Percentiles rank a stretch among this genome's conserved stretches.
These are phyloP conservation scores for Odontomyia ornata DNA, from an alignment of 2,888 invertebrate genomes.

Conservation along the genomic window DNA sequence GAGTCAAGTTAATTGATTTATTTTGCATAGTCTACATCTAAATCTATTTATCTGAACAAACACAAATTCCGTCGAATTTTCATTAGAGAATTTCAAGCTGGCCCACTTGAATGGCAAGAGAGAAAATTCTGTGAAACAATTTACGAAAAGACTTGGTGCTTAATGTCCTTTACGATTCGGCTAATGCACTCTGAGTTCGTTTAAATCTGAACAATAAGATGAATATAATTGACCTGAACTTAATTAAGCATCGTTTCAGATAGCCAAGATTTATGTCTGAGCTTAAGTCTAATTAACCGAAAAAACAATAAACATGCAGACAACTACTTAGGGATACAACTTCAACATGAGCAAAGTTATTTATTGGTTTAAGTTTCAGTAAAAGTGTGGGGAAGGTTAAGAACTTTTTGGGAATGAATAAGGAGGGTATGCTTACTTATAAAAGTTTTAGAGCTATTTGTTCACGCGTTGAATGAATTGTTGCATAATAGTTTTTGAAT, in stretches of 20 bases:
- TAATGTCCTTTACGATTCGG: too few relatives aligned
- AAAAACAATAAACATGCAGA: slow-evolving; percentile 12
- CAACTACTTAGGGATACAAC: background rate
- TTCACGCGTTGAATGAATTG: too few relatives aligned
- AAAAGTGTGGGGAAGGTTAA: too few relatives aligned
- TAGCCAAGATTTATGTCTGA: background rate
- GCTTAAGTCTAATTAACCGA: slow-evolving; percentile 9
- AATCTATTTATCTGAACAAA: slow-evolving; percentile 18
- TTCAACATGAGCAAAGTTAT: too few relatives aligned
- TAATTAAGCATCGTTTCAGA: slow-evolving; percentile 28
- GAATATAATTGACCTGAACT: slow-evolving; percentile 30
- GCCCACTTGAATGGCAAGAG: too few relatives aligned
- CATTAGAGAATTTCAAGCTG: background rate
- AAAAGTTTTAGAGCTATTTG: too few relatives aligned
- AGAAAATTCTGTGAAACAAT: too few relatives aligned
- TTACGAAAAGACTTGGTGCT: too few relatives aligned
- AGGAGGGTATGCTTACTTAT: too few relatives aligned
- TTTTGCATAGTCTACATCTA: background rate
- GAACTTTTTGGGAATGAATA: too few relatives aligned
- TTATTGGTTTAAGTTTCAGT: too few relatives aligned
- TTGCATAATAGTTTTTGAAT: too few relatives aligned
- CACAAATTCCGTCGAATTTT: background rate
- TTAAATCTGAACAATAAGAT: slow-evolving; percentile 14
- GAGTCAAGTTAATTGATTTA: slow-evolving; percentile 36
- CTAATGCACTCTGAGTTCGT: background rate